Evolutionary conservation across 2,888 invertebrate species (phyloP), one percentile per base, ranked within the genome.

Genomic region (Pristionchus mayeri): DNA sequence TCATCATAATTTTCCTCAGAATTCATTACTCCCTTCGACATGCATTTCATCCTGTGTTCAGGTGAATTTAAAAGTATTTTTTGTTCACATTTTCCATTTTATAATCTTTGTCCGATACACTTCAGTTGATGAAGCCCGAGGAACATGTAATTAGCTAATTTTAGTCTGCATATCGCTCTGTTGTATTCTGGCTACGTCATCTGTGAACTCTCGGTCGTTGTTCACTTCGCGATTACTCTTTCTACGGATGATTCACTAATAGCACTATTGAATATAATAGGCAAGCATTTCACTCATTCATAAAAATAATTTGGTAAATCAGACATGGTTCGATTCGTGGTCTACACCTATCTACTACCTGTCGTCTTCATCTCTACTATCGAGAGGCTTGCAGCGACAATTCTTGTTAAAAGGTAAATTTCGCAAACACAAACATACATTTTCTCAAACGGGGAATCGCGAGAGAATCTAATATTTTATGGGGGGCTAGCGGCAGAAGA

Each of bases 41-140:
- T n/a, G 37, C 67, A 24, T 67, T 67, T 30, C 67, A 67, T 67
- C 67, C 67, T 21, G 67, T 67, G 21, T 67, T 67, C 67, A 67
- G 67, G 67, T 67, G n/a, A 57, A 57, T 21, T n/a, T 1, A 60
- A 9, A 4, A n/a, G n/a, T n/a, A n/a, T 60, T 30, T 60, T 13
- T 6, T 44, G 13, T 44, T 9, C 44, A 13, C 13, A 60, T 9
- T 60, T 60, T 60, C 13, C 24, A 7, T 57, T 57, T 57, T 57
- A 9, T 24, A 21, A 57, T 0, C 6, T 24, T 3, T 21, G 57
- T 57, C 24, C 24, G 57, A 24, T 11, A 11, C 57, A 2, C 24
- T n/a, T 6, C 9, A 57, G 44, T 9, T 44, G 0, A n/a, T 24
- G 27, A 24, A 57, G n/a, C 57, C 24, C 7, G 30, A 63, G 3